Evolutionary conservation across 1,140 invertebrate genomes (phyloP), one percentile per base, ranked within the genome.

Genomic region (Drosophila miranda): DNA sequence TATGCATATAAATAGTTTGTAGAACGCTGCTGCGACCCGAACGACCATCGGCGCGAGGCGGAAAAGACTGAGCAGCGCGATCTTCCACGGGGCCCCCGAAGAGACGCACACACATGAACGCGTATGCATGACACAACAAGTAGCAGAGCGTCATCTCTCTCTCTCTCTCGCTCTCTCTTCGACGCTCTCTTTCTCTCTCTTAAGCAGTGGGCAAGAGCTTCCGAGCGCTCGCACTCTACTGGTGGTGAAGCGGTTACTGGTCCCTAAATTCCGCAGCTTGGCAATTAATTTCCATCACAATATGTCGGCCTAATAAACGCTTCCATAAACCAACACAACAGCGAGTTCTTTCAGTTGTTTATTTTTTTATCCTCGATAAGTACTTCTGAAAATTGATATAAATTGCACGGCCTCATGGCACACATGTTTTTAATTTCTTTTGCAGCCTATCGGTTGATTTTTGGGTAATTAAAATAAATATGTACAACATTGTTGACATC

Each of bases 221-320:
- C 28, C 21, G 61, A 26, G 30, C 42, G 34, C 43, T 48, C 44
- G 41, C 45, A 50, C 8, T 41, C 50, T 30, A 48, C 50, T 26
- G 23, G 23, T 26, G 23, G 23, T 5, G 4, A 5, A 70, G 11
- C 34, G 34, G 11, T 38, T 38, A 38, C 34, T 38, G 34, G 34
- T 13, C 11, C 34, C 34, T 58, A 70, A 70, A 71, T 54, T 51
- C 30, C 58, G 42, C 66, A 68, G 43, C 42, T 42, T 34, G 54
- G 30, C 67, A 70, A 70, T 78, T 68, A 66, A 58, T 59, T 64
- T 54, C 21, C 67, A 71, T 70, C 67, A 70, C 64, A 48, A 59
- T 38, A 38, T 13, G 66, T 46, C 41, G 42, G 64, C 46, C 68
- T 49, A 68, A 69, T 69, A 56, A 67, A 46, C 46, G 44, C 42